Evolutionary conservation across 2,797 vertebrate genomes (phyloP).

Genomic region (Heliangelus exortis): DNA sequence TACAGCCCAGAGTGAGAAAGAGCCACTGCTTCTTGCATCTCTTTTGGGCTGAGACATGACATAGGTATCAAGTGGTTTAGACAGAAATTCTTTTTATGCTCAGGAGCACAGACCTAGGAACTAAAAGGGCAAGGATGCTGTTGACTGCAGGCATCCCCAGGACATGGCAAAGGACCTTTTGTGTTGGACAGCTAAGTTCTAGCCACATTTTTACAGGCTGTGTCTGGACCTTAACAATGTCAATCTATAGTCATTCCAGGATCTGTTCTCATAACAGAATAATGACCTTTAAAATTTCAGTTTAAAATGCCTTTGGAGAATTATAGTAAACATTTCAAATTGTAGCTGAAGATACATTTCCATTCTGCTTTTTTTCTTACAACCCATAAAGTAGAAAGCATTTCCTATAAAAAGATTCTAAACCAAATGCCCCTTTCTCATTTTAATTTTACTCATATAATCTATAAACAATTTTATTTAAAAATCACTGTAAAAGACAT

Average conservation of each 20-base stretch:
- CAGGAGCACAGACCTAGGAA: not conserved
- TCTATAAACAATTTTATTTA: not conserved
- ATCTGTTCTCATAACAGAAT: not conserved
- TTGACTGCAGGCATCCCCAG: not conserved
- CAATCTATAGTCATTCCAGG: not conserved
- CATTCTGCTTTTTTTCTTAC: conserved; percentile 16
- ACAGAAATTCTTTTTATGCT: not conserved
- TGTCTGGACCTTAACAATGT: not conserved
- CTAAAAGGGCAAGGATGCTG: not conserved
- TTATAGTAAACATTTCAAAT: conserved; percentile 19
- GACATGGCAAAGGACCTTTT: not conserved
- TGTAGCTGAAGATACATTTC: conserved; percentile 8
- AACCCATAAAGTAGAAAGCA: conserved; percentile 11
- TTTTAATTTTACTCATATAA: conserved; percentile 20
- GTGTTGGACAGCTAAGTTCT: not conserved
- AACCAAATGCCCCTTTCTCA: conserved; percentile 3
- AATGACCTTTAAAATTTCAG: conserved; percentile 31
- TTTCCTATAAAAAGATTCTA: conserved; percentile 4
- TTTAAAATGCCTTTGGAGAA: conserved; percentile 32
- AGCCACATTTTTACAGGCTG: not conserved
- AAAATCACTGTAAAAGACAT: not conserved
- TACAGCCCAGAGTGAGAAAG: not conserved
- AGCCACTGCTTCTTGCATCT: not conserved
- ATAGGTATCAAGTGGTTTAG: not conserved
- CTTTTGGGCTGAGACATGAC: not conserved